phyloP scores from a whole-genome alignment of 2,113 vertebrate species.

The Apodemus sylvaticus region DNA sequence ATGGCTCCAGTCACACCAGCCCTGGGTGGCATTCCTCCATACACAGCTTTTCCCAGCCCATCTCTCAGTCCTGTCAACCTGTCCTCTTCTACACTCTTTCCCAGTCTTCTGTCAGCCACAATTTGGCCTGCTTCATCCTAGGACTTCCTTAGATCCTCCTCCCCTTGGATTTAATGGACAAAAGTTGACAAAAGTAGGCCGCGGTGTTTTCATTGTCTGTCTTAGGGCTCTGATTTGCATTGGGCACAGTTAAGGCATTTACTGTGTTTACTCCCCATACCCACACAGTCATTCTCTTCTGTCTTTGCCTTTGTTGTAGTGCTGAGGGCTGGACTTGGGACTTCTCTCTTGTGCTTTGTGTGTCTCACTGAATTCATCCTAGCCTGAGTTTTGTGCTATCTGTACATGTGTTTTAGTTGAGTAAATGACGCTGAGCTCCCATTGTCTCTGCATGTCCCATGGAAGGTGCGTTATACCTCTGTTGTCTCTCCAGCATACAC shows the following conservation, averaged over 20 bases:
- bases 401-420: background rate
- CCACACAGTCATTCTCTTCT: background rate
- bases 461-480: too few species aligned
- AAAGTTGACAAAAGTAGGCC: background rate
- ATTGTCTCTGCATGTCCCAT: background rate
- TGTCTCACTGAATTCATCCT: background rate
- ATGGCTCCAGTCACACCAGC: background rate
- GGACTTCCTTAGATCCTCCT: background rate
- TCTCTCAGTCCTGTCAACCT: background rate
- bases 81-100: background rate
- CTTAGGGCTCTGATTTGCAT: background rate
- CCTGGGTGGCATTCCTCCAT: background rate
- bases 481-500: accelerated
- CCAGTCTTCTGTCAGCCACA: background rate
- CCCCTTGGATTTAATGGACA: background rate
- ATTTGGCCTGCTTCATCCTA: background rate
- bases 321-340: background rate
- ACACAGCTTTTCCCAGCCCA: background rate
- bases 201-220: background rate
- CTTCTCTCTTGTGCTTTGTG: background rate
- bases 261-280: background rate
- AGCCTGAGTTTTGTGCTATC: background rate
- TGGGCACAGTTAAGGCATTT: background rate
- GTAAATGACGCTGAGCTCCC: background rate
- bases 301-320: too few species aligned